Percentiles rank a stretch among this genome's conserved stretches.
Evolutionary conservation across 2,113 vertebrate species (phyloP).

Genomic region (Lynx canadensis): DNA sequence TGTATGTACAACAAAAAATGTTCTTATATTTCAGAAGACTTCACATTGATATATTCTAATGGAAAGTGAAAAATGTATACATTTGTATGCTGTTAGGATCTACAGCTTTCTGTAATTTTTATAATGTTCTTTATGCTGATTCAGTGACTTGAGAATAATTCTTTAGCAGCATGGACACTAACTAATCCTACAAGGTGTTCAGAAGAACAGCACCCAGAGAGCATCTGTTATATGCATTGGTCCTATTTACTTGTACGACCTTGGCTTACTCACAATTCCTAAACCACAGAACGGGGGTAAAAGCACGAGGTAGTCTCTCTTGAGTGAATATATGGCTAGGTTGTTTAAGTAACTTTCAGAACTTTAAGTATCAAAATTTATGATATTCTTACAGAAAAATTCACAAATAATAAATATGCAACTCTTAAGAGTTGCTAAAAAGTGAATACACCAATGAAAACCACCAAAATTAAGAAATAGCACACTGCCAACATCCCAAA

Average conservation of each 20-base stretch:
- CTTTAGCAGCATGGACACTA: background rate
- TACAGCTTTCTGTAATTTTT: background rate
- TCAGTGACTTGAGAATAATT: background rate
- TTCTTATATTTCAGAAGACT: background rate
- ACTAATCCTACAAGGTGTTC: background rate
- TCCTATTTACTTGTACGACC: background rate
- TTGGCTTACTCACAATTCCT: background rate
- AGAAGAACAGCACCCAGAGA: background rate
- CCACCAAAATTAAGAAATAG: background rate
- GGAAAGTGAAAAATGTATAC: background rate
- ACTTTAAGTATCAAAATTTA: background rate
- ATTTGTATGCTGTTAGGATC: background rate
- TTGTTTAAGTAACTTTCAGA: background rate
- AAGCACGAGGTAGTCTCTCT: background rate
- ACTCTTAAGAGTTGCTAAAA: background rate
- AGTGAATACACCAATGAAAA: background rate
- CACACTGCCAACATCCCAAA: background rate
- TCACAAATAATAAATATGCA: background rate
- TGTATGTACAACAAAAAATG: background rate
- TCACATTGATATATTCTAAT: background rate
- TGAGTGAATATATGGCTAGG: background rate
- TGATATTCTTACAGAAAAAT: background rate
- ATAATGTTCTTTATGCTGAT: background rate
- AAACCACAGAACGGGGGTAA: background rate
- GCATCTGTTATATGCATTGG: background rate